phyloP scores from a whole-genome alignment of 2,888 invertebrate genomes.

The Yponomeuta cagnagella region DNA sequence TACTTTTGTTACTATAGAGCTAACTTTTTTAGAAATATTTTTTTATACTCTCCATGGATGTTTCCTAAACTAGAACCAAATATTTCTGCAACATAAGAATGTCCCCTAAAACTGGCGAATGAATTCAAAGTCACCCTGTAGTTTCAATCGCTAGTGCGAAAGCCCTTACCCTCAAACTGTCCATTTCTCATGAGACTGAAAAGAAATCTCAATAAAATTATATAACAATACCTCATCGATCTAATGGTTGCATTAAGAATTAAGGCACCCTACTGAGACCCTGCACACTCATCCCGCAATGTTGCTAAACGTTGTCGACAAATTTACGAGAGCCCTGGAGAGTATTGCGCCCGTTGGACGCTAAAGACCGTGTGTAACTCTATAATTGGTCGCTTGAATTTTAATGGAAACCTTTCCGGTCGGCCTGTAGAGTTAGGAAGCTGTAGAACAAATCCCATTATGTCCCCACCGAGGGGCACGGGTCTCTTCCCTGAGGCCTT shows the following conservation, averaged over 20 bases:
- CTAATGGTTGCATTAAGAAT: neutral
- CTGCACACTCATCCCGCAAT: conserved; percentile 41
- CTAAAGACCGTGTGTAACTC: conserved; percentile 47
- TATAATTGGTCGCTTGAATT: conserved; percentile 69
- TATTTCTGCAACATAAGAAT: too few relatives aligned
- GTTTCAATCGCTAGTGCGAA: too few relatives aligned
- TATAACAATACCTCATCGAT: neutral
- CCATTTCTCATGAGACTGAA: neutral
- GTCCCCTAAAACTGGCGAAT: too few relatives aligned
- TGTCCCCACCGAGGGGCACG: neutral
- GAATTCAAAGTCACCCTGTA: too few relatives aligned
- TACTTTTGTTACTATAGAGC: too few relatives aligned
- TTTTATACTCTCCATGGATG: too few relatives aligned
- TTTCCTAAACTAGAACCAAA: too few relatives aligned
- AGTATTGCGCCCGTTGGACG: conserved; percentile 31
- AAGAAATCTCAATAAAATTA: conserved; percentile 2
- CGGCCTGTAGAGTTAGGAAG: conserved; percentile 31
- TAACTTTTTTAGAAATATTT: too few relatives aligned
- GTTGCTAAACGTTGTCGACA: conserved; percentile 48
- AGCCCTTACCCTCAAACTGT: neutral
- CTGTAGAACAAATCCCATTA: conserved; percentile 23
- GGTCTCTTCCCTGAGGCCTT: too few relatives aligned
- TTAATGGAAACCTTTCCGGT: conserved; percentile 60
- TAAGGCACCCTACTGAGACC: conserved; percentile 31
- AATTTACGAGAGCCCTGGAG: conserved; percentile 36